Evolutionary conservation across 1,140 invertebrate species (phyloP).

Genomic region (Drosophila bipectinata): DNA sequence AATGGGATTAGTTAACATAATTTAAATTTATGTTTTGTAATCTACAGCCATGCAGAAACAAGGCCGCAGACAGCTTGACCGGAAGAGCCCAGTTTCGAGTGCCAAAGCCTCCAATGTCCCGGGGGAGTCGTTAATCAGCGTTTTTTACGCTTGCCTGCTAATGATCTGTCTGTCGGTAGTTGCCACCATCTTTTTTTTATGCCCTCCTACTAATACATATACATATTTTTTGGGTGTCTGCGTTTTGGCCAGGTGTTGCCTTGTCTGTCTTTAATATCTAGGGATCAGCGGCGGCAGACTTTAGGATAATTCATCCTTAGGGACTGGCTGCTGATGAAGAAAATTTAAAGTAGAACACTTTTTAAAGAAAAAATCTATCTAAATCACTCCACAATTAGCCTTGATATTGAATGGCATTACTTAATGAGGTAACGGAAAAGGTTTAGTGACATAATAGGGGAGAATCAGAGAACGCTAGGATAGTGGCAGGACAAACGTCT

Average conservation of each 20-base stretch:
- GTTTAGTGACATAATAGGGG: constrained; percentile 18
- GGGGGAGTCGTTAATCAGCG: constrained; percentile 78
- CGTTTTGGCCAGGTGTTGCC: constrained; percentile 38
- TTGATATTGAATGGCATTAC: background rate
- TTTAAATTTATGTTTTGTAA: constrained; percentile 77
- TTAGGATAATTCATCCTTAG: constrained; percentile 63
- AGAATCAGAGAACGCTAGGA: constrained; percentile 18
- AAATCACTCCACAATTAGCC: background rate
- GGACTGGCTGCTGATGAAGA: constrained; percentile 10
- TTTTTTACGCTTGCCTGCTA: constrained; percentile 79
- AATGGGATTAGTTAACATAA: constrained; percentile 70
- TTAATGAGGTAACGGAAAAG: background rate
- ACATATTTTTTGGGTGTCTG: constrained; percentile 1
- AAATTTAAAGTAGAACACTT: constrained; percentile 1
- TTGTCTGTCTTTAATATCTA: constrained; percentile 4
- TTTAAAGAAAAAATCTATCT: background rate
- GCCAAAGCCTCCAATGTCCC: constrained; percentile 39
- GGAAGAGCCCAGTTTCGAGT: constrained; percentile 15
- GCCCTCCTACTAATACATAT: background rate
- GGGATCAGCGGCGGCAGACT: constrained; percentile 46
- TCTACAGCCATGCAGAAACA: constrained; percentile 43
- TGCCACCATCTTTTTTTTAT: constrained; percentile 11
- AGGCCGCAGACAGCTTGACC: constrained; percentile 37
- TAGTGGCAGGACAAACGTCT: constrained; percentile 39
- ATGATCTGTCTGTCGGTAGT: constrained; percentile 65